Evolutionary conservation across 2,113 vertebrate genomes (phyloP).

Genomic region (Indicator indicator): DNA sequence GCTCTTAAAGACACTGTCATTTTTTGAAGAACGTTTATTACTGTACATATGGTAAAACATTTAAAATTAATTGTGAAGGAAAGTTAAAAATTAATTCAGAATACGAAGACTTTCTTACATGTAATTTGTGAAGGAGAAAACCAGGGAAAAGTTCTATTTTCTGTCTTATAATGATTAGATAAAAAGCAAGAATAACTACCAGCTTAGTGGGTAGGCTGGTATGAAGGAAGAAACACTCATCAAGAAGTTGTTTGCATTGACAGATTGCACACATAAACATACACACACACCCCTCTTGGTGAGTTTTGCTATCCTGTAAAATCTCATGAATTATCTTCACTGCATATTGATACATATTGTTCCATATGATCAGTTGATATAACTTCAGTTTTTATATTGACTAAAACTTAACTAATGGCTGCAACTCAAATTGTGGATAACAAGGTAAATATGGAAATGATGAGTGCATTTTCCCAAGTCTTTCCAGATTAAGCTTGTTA

Average conservation of each 20-base stretch:
- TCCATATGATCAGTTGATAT: background rate
- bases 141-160: slow-evolving; percentile 25
- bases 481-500: slow-evolving; percentile 64
- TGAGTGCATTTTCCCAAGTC: slow-evolving; percentile 54
- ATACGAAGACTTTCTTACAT: background rate
- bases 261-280: slow-evolving; percentile 26
- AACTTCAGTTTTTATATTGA: slow-evolving; percentile 35
- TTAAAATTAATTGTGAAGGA: background rate
- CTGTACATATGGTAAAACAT: background rate
- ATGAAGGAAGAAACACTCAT: slow-evolving; percentile 58
- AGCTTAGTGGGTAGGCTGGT: slow-evolving; percentile 59
- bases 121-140: background rate
- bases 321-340: slow-evolving; percentile 46
- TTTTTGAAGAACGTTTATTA: slow-evolving; percentile 1
- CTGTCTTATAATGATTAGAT: slow-evolving; percentile 56
- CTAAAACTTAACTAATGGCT: slow-evolving; percentile 56
- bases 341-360: slow-evolving; percentile 21
- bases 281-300: background rate
- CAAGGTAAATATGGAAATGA: slow-evolving; percentile 55
- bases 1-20: background rate
- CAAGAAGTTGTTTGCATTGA: slow-evolving; percentile 50
- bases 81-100: background rate
- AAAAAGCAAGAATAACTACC: slow-evolving; percentile 71
- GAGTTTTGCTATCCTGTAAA: slow-evolving; percentile 51
- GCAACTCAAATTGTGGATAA: slow-evolving; percentile 65